Base-by-base conservation (phyloP, 1,140 invertebrate genomes). In the Meteorus sp. region DNA sequence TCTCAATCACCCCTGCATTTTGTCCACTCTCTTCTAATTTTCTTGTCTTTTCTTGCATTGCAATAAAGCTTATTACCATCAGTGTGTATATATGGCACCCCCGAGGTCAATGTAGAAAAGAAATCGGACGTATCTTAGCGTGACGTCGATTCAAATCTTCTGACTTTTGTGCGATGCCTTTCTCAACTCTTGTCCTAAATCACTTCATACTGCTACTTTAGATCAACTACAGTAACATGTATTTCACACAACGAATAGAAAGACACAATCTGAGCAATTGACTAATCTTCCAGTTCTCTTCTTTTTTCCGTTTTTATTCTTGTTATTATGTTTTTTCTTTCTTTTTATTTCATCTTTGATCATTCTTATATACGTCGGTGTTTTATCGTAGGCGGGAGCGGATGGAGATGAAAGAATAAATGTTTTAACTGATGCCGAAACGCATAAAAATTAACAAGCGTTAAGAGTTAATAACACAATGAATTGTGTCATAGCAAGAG, bases 111-210 rank as follows among this genome's bases (percentile, higher is more conserved):
- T 37, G 27, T 15, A 9, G 29, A 52, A 52, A 56, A 56, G 56
- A 58, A 58, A 58, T 58, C 56, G 9, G 33, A 50, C 47, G 43
- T 50, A 48, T 51, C 47, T 23, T 58, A 58, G 31, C 47, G 45
- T 58, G 47, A 58, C 56, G 47, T n/a, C n/a, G 37, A 39, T 58
- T 58, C 33, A 19, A 51, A 58, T 58, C 56, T 39, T 19, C 23
- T 7, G 19, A 52, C 23, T 9, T 25, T 33, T 6, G 8, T 25
- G 3, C 11, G 13, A 56, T 56, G 43, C 39, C 47, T 58, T 58
- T 58, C 56, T 37, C 56, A 58, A 58, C 47, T 50, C 33, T 39
- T 48, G 47, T 58, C 56, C 56, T 58, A 58, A 58, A 58, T 58
- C 33, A 52, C 17, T 19, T 50, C 35, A n/a, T n/a, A n/a, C n/a